Base-by-base conservation (phyloP, 2,888 invertebrate genomes). In the Heliconius ismenius region DNA sequence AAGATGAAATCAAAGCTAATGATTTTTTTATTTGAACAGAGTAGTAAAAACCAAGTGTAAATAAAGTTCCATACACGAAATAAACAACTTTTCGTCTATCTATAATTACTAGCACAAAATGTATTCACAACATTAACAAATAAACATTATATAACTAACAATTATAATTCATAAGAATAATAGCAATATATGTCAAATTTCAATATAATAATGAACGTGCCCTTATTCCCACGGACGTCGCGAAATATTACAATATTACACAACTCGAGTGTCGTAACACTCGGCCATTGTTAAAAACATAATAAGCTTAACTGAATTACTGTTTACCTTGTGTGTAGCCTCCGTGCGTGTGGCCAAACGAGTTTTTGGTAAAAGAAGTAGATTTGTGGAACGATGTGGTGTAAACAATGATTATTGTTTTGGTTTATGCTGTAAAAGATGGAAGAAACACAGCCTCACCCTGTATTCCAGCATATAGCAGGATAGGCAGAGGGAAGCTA, bases 211-310 rank as follows among this genome's bases (percentile, higher is more conserved):
- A 67, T 28, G 43, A 60, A 68, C 64, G n/a, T 75, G 80, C 75
- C 65, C 79, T 64, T 75, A 68, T 80, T 80, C 80, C 76, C 80
- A 80, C 77, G 76, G 63, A 75, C 76, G 75, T 80, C 79, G 75
- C 64, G 54, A 70, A 78, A 73, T 69, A 73, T 79, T 73, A 79
- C 76, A 69, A 76, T 69, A 78, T 78, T 69, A 65, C 73, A 73
- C 58, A 76, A 65, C 76, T 63, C 39, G 58, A 54, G 54, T 70
- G 76, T 76, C 69, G 69, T 74, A 78, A 78, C 64, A 43, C 36
- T 28, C 39, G 43, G 54, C 64, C 76, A 78, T 78, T 78, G 78
- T 78, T 78, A 70, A 69, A 58, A 74, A 73, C 26, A 73, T 74
- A 76, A 78, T 78, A 39, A 69, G 73, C 43, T 74, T 65, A 65